phyloP scores from a whole-genome alignment of 2,797 vertebrate species.

The Orientallactaga sibirica region DNA sequence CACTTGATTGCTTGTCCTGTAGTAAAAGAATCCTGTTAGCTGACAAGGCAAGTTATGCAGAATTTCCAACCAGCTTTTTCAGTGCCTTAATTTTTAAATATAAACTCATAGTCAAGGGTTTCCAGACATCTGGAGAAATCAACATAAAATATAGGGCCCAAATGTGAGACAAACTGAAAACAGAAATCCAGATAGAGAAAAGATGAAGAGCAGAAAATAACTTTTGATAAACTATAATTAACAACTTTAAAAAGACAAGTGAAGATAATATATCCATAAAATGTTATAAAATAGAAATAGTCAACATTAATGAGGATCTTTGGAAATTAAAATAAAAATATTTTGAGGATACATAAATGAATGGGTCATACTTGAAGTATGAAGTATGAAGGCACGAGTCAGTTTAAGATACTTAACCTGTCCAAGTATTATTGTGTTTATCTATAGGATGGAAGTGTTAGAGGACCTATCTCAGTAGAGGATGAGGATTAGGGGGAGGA shows the following conservation, averaged over 20 bases:
- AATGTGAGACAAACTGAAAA: background rate
- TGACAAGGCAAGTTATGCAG: slow-evolving; percentile 13
- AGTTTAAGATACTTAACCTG: background rate
- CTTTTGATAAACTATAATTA: slow-evolving; percentile 23
- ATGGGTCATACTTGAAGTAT: background rate
- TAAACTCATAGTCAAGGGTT: background rate
- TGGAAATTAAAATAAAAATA: slow-evolving; percentile 15
- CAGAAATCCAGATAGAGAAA: background rate
- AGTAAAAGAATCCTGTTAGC: background rate
- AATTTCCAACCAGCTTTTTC: background rate
- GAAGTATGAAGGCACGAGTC: background rate
- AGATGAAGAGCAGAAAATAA: background rate
- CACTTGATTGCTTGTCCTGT: background rate
- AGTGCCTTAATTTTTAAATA: slow-evolving; percentile 21
- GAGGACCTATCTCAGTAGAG: background rate
- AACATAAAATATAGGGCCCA: background rate
- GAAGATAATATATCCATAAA: slow-evolving; percentile 19
- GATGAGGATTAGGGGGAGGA: background rate
- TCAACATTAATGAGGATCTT: slow-evolving; percentile 6
- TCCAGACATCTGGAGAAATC: slow-evolving; percentile 27
- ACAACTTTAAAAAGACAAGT: slow-evolving; percentile 9
- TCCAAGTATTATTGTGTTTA: background rate
- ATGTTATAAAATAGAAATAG: slow-evolving; percentile 20
- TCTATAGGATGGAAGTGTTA: background rate
- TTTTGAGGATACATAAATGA: background rate